These are phyloP conservation scores for Salvelinus sp. DNA, from an alignment of 2,113 vertebrate genomes.

Conservation along the genomic window DNA sequence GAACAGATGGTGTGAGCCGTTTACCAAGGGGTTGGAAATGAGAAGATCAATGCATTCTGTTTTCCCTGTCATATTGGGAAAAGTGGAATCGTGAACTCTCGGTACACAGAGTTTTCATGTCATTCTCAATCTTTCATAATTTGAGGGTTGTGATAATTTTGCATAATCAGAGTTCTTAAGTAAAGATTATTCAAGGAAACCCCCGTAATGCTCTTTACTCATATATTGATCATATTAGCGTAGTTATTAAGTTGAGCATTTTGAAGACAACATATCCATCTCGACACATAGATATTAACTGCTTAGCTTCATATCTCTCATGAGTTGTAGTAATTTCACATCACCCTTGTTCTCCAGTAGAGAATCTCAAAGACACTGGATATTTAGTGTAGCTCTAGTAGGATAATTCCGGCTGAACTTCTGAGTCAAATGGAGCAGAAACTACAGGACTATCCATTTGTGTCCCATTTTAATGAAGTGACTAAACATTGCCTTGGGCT, in stretches of 20 bases:
- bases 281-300: too few relatives aligned
- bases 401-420: constrained; percentile 24
- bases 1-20: not conserved
- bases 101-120: not conserved
- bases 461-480: constrained; percentile 47
- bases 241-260: too few relatives aligned
- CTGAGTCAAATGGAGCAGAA: constrained; percentile 60
- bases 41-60: constrained; percentile 12
- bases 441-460: constrained; percentile 57
- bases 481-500: not conserved
- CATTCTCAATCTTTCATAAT: too few relatives aligned
- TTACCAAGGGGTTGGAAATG: constrained; percentile 23
- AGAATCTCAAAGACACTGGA: constrained; percentile 2
- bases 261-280: too few relatives aligned
- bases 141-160: not conserved
- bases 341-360: constrained; percentile 25
- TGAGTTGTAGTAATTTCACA: not conserved
- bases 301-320: too few relatives aligned
- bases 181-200: not conserved
- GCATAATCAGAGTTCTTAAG: constrained; percentile 25
- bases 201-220: too few relatives aligned
- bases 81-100: not conserved
- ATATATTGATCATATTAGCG: too few relatives aligned
- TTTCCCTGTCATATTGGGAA: not conserved
- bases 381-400: constrained; percentile 15